A percentile compares a stretch with the other conserved stretches of the same genome.
phyloP scores from a whole-genome alignment of 2,888 invertebrate species.

The Formica aserva region DNA sequence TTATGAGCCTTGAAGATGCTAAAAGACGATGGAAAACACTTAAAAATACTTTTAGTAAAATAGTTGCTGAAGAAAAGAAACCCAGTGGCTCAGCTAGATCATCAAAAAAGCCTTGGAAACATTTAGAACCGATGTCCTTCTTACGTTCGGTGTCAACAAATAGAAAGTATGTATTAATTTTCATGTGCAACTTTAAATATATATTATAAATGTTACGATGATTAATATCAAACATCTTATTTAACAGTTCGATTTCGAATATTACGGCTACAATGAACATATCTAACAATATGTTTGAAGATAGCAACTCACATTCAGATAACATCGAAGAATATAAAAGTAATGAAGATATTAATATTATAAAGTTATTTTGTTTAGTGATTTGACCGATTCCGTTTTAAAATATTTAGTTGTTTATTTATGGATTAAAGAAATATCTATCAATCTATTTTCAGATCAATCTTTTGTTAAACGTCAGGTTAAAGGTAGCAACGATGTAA shows the following conservation, averaged over 20 bases:
- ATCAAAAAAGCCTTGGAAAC: neutral
- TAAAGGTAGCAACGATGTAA: too few species aligned
- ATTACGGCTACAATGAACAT: neutral
- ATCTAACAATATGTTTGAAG: neutral
- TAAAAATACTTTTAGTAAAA: neutral
- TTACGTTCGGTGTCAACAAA: neutral
- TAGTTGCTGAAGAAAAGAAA: constrained; percentile 1
- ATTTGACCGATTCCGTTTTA: too few species aligned
- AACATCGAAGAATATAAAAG: neutral
- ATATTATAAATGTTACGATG: neutral
- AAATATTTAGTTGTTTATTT: neutral
- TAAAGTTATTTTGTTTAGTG: too few species aligned
- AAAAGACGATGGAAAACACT: neutral
- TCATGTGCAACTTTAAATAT: neutral
- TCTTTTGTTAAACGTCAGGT: too few species aligned
- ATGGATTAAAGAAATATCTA: too few species aligned
- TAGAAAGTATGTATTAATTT: neutral
- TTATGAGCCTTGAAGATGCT: neutral
- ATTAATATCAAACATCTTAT: constrained; percentile 10
- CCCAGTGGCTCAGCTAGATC: neutral
- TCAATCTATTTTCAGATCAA: too few species aligned
- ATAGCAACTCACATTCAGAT: neutral
- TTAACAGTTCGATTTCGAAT: neutral
- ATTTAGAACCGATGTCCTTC: neutral
- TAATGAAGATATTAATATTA: neutral